phyloP scores from a whole-genome alignment of 2,797 vertebrate species.

The Dendrocincla tyrannina region DNA sequence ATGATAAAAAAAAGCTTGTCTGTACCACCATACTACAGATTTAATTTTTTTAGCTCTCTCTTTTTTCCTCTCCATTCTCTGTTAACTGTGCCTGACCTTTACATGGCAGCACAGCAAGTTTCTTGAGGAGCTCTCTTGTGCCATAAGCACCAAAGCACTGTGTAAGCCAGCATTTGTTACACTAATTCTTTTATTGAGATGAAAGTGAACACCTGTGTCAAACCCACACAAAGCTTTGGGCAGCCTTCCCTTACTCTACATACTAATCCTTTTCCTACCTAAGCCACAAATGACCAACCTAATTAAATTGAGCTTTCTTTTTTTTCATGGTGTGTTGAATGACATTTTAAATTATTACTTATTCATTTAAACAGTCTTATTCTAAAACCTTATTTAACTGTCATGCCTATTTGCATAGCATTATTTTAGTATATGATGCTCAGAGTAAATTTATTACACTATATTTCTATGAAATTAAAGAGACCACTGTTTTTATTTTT shows the following conservation, averaged over 20 bases:
- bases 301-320: constrained; percentile 59
- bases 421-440: constrained; percentile 48
- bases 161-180: constrained; percentile 39
- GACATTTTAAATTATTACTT: constrained; percentile 50
- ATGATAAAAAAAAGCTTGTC: neutral
- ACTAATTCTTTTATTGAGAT: constrained; percentile 41
- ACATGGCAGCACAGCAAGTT: neutral
- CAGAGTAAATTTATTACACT: neutral
- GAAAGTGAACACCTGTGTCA: constrained; percentile 54
- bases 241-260: neutral
- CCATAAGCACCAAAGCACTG: neutral
- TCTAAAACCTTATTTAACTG: constrained; percentile 41
- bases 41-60: neutral
- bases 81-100: neutral
- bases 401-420: constrained; percentile 47
- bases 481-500: neutral
- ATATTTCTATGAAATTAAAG: constrained; percentile 12
- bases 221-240: constrained; percentile 36
- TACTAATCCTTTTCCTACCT: constrained; percentile 48
- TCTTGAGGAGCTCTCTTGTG: neutral
- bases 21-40: neutral
- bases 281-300: constrained; percentile 36
- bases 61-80: neutral
- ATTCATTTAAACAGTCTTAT: constrained; percentile 31
- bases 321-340: constrained; percentile 11